Evolutionary conservation across 2,888 invertebrate species (phyloP).

Genomic region (Pandemis corylana): DNA sequence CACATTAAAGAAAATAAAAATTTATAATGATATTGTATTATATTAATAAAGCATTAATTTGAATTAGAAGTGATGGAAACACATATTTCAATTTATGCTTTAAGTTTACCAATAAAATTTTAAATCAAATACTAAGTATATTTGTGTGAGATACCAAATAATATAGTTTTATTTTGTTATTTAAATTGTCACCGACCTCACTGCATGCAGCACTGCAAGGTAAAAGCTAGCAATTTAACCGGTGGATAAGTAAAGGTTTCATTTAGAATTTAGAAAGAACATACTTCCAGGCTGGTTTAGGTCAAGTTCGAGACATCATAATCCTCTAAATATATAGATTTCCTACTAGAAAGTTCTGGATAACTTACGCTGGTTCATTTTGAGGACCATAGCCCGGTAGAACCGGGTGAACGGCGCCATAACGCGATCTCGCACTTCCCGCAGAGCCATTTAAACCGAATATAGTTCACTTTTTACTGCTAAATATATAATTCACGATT

Average conservation of each 20-base stretch:
- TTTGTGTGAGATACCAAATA: too few relatives aligned
- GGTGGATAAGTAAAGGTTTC: not conserved
- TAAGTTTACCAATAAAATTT: too few relatives aligned
- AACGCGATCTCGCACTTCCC: conserved; percentile 67
- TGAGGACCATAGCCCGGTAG: conserved; percentile 80
- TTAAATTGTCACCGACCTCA: too few relatives aligned
- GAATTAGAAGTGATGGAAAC: too few relatives aligned
- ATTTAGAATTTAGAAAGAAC: not conserved
- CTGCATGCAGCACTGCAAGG: not conserved
- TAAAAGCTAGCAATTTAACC: not conserved
- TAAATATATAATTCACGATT: conserved; percentile 46
- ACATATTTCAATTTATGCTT: too few relatives aligned
- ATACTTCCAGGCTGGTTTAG: not conserved
- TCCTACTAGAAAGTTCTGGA: not conserved
- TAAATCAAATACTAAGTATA: too few relatives aligned
- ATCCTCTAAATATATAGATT: not conserved
- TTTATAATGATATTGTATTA: too few relatives aligned
- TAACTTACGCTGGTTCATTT: conserved; percentile 80
- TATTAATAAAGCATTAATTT: too few relatives aligned
- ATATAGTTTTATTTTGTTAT: too few relatives aligned
- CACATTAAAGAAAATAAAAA: too few relatives aligned
- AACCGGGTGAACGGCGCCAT: conserved; percentile 77
- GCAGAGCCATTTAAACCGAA: conserved; percentile 52
- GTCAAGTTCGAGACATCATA: not conserved
- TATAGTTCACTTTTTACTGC: conserved; percentile 59